Percentiles rank a stretch among this genome's conserved stretches.
Evolutionary conservation across 2,113 vertebrate genomes (phyloP).

Genomic region (Ictalurus furcatus): DNA sequence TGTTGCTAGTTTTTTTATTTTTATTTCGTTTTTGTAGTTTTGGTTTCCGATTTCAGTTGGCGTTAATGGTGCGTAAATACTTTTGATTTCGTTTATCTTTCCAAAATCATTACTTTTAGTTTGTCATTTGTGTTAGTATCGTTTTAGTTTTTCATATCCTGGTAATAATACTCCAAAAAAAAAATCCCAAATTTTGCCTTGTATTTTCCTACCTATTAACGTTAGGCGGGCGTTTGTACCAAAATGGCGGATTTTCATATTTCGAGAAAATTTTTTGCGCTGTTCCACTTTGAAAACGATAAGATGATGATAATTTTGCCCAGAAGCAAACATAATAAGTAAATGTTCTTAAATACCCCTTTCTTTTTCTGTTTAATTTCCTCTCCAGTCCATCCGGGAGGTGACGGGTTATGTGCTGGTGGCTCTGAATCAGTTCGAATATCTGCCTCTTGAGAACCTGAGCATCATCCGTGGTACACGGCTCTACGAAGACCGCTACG

Average conservation of each 20-base stretch:
- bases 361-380: background rate
- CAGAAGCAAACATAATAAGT: background rate
- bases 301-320: background rate
- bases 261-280: background rate
- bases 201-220: background rate
- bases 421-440: slow-evolving; percentile 97
- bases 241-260: background rate
- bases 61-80: no score
- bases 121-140: no score
- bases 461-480: slow-evolving; percentile 94
- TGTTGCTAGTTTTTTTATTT: no score
- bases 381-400: slow-evolving; percentile 91
- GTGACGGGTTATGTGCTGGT: slow-evolving; percentile 97
- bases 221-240: background rate
- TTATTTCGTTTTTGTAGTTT: no score
- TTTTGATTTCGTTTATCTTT: no score
- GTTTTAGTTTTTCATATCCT: no score
- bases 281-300: background rate
- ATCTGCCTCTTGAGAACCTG: slow-evolving; percentile 94
- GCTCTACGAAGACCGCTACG: slow-evolving; percentile 92
- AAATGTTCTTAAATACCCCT: background rate
- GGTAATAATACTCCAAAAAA: no score
- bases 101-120: no score
- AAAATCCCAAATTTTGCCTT: no score
- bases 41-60: no score